These are phyloP conservation scores for Polyergus mexicanus DNA, from an alignment of 1,140 invertebrate species.

Conservation along the genomic window DNA sequence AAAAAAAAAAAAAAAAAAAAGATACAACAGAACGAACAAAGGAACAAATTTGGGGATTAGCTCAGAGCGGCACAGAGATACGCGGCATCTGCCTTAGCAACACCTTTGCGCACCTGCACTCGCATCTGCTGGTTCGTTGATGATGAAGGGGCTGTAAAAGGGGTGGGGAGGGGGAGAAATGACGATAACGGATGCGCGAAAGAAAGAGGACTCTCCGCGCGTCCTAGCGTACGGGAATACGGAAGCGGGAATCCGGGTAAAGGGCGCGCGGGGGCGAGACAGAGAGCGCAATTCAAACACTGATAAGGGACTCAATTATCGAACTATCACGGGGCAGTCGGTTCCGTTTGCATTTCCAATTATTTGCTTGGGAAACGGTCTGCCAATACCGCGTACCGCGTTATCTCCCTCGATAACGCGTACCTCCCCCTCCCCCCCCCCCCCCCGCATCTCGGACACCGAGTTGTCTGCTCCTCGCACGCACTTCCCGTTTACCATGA, in stretches of 20 bases:
- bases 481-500: slow-evolving; percentile 62
- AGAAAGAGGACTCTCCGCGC: slow-evolving; percentile 5
- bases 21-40: neutral
- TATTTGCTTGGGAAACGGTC: slow-evolving; percentile 86
- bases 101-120: slow-evolving; percentile 38
- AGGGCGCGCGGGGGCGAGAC: slow-evolving; percentile 50
- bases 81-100: slow-evolving; percentile 54
- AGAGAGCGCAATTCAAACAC: slow-evolving; percentile 80
- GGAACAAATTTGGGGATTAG: slow-evolving; percentile 21
- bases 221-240: neutral
- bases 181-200: slow-evolving; percentile 21
- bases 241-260: slow-evolving; percentile 11
- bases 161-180: neutral
- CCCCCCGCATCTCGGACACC: slow-evolving; percentile 70
- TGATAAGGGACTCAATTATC: slow-evolving; percentile 87
- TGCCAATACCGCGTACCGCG: slow-evolving; percentile 85
- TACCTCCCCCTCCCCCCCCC: slow-evolving; percentile 40
- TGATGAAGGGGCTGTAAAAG: slow-evolving; percentile 42
- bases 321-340: slow-evolving; percentile 84
- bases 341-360: slow-evolving; percentile 87
- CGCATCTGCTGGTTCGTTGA: slow-evolving; percentile 30
- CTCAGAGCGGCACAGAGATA: neutral
- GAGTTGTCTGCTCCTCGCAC: slow-evolving; percentile 59
- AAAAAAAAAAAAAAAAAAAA: no score
- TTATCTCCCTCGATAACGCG: slow-evolving; percentile 82